These are phyloP conservation scores for Oreochromis aureus DNA, from an alignment of 2,113 vertebrate species.

Conservation along the genomic window DNA sequence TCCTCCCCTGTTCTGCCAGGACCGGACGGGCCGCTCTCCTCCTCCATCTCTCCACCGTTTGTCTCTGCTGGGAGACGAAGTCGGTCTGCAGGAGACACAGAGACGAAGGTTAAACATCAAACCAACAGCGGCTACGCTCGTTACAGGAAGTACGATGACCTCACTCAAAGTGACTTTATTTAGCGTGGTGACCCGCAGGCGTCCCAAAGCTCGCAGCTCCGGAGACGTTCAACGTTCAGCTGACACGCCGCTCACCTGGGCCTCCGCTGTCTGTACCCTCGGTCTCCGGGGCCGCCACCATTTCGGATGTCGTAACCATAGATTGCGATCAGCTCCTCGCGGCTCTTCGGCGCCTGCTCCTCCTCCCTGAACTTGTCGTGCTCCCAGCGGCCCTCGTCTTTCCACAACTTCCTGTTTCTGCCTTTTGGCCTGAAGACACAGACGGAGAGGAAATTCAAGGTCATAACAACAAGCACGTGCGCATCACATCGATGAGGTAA, in stretches of 20 bases:
- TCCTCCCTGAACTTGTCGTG: conserved; percentile 96
- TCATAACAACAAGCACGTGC: neutral
- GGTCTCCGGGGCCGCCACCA: conserved; percentile 78
- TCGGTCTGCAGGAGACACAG: conserved; percentile 37
- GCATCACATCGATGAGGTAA: neutral
- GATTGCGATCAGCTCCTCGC: conserved; percentile 90
- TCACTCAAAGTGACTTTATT: neutral
- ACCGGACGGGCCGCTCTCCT: conserved; percentile 54
- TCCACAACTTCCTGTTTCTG: conserved; percentile 92
- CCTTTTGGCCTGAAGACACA: conserved; percentile 82
- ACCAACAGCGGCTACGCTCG: neutral
- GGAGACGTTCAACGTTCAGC: neutral
- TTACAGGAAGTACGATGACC: neutral
- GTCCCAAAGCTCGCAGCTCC: neutral
- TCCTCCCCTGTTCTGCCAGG: conserved; percentile 59
- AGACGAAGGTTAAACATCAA: neutral
- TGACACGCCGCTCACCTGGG: conserved; percentile 73
- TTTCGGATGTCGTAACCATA: conserved; percentile 97
- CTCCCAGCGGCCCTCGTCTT: conserved; percentile 95
- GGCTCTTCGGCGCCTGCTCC: conserved; percentile 93
- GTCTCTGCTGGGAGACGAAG: conserved; percentile 55
- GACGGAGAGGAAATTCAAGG: neutral
- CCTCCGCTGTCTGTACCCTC: conserved; percentile 76
- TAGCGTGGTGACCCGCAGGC: neutral
- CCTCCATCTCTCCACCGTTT: conserved; percentile 56